Conservation (phyloP, 2,888 invertebrate species). For the Phragmatobia fuliginosa region DNA sequence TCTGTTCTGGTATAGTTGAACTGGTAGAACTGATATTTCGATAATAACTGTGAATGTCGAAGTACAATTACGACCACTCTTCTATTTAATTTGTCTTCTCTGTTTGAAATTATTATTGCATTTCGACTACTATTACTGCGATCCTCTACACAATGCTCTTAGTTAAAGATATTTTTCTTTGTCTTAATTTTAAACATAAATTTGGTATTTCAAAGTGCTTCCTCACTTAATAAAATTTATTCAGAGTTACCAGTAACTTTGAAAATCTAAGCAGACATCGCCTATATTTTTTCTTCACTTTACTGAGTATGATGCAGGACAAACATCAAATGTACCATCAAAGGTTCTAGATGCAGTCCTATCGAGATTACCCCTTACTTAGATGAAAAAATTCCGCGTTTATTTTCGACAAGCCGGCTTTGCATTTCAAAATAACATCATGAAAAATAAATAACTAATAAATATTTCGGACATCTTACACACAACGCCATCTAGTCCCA, state of each 20-base stretch:
- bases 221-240: too few relatives aligned
- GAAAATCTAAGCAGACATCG: neutral
- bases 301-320: neutral
- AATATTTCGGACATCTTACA: too few relatives aligned
- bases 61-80: neutral
- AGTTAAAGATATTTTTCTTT: too few relatives aligned
- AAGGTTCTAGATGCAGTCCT: too few relatives aligned
- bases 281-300: neutral
- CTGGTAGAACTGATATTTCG: neutral
- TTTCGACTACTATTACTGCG: neutral
- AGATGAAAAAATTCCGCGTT: too few relatives aligned
- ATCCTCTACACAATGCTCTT: neutral
- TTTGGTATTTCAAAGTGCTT: neutral
- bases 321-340: neutral
- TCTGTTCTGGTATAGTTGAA: neutral
- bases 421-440: too few relatives aligned
- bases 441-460: too few relatives aligned
- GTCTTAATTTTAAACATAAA: neutral
- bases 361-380: too few relatives aligned
- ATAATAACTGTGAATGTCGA: neutral
- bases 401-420: too few relatives aligned
- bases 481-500: too few relatives aligned
- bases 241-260: too few relatives aligned
- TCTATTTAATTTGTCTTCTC: neutral
- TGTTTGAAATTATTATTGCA: neutral